Percentiles rank a stretch among this genome's conserved stretches.
These are phyloP conservation scores for Xiphophorus birchmanni DNA, from an alignment of 2,797 vertebrate genomes.

Conservation along the genomic window DNA sequence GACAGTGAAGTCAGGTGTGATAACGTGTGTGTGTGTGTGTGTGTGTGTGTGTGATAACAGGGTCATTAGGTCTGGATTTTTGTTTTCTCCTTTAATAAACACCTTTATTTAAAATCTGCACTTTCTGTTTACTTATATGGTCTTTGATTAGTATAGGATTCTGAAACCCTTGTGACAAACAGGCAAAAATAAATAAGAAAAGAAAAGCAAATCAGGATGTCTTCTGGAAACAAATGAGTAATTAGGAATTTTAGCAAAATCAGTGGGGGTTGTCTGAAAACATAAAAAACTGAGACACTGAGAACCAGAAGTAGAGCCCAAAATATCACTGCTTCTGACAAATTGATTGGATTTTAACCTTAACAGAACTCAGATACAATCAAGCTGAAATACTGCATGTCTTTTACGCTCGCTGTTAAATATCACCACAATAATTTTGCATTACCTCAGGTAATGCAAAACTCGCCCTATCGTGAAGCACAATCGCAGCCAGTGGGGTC, in stretches of 20 bases:
- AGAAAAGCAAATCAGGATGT: too few species aligned
- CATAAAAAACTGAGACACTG: neutral
- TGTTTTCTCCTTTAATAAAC: too few species aligned
- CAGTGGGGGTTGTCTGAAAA: neutral
- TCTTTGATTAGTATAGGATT: too few species aligned
- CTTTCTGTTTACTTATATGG: too few species aligned
- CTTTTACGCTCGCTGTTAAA: neutral
- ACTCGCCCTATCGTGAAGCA: neutral
- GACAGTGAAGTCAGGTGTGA: too few species aligned
- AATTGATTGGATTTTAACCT: neutral
- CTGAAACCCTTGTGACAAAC: too few species aligned
- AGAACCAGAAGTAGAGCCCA: neutral
- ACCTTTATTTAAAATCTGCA: too few species aligned
- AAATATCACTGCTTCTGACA: neutral
- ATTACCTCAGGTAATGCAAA: neutral
- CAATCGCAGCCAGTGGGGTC: neutral
- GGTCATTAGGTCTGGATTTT: too few species aligned
- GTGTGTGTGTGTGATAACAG: too few species aligned
- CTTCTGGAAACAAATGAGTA: neutral
- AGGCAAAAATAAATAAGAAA: too few species aligned
- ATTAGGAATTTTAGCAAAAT: neutral
- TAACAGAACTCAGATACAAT: neutral
- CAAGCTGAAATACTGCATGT: neutral
- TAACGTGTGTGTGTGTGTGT: too few species aligned
- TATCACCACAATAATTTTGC: neutral